Percentiles rank a stretch among this genome's conserved stretches.
Conservation (phyloP, 2,113 vertebrate species). For the Gallinago undulata region DNA sequence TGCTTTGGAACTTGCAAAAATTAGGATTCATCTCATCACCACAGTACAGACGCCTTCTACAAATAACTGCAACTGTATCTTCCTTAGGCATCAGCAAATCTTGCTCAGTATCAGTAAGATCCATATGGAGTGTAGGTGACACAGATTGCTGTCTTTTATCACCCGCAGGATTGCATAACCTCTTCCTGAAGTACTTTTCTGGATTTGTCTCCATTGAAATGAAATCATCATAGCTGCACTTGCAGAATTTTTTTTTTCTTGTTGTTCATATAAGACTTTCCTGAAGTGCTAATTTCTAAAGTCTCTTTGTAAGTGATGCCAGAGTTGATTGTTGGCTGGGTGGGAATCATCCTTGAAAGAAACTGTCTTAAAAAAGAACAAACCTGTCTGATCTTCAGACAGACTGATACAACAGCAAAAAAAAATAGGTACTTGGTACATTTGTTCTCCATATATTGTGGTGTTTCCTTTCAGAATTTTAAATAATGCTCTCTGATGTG, state of each 20-base stretch:
- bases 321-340: not conserved
- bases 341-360: not conserved
- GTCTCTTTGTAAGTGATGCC: not conserved
- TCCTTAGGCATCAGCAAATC: not conserved
- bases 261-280: not conserved
- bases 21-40: not conserved
- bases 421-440: not conserved
- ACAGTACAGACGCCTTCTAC: not conserved
- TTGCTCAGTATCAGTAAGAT: not conserved
- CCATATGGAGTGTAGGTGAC: slow-evolving; percentile 55
- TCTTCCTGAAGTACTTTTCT: slow-evolving; percentile 2
- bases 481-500: not conserved
- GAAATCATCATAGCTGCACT: not conserved
- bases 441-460: not conserved
- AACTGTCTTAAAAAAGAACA: not conserved
- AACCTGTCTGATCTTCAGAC: not conserved
- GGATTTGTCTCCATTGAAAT: not conserved
- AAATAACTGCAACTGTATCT: not conserved
- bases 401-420: not conserved
- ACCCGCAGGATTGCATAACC: slow-evolving; percentile 2
- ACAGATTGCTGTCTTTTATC: slow-evolving; percentile 35
- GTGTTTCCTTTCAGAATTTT: not conserved
- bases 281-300: not conserved
- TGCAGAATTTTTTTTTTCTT: not conserved
- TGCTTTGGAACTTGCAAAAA: not conserved